Evolutionary conservation across 2,888 invertebrate species (phyloP).

Genomic region (Latrodectus hesperus): DNA sequence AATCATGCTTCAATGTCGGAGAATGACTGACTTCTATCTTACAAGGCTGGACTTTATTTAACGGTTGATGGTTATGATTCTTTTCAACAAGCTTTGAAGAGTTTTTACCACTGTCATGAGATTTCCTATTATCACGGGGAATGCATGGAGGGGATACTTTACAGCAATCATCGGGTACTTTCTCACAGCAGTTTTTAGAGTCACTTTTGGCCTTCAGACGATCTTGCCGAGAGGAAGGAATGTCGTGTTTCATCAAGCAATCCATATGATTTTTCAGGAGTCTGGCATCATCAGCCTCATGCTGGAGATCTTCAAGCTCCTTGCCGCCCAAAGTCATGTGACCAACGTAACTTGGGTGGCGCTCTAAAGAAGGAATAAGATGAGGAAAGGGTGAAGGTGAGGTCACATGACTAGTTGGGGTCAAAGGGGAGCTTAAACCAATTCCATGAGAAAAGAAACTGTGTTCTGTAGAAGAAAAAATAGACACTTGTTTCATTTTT

Average conservation of each 20-base stretch:
- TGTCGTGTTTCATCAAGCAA: conserved; percentile 61
- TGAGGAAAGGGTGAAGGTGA: conserved; percentile 83
- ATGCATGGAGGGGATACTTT: conserved; percentile 18
- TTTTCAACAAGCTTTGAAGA: conserved; percentile 17
- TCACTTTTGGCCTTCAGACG: conserved; percentile 50
- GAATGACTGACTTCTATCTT: conserved; percentile 64
- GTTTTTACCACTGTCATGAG: conserved; percentile 34
- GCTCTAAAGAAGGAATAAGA: conserved; percentile 80
- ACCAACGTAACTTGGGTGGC: conserved; percentile 61
- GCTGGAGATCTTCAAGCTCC: conserved; percentile 59
- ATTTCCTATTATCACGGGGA: conserved; percentile 27
- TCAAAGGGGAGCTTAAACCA: conserved; percentile 69
- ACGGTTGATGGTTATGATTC: conserved; percentile 36
- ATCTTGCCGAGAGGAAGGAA: conserved; percentile 57
- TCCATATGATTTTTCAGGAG: conserved; percentile 54
- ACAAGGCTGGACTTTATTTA: conserved; percentile 54
- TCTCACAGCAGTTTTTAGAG: conserved; percentile 51
- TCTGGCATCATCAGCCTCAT: conserved; percentile 35
- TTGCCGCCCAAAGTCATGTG: conserved; percentile 64
- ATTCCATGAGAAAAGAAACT: conserved; percentile 69
- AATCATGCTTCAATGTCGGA: conserved; percentile 54
- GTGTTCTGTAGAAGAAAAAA: conserved; percentile 67
- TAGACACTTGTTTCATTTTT: conserved; percentile 49
- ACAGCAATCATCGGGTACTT: conserved; percentile 35
- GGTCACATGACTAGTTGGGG: conserved; percentile 71